Evolutionary conservation across 1,140 invertebrate species (phyloP), one percentile per base, ranked within the genome.

Genomic region (Bombus affinis): DNA sequence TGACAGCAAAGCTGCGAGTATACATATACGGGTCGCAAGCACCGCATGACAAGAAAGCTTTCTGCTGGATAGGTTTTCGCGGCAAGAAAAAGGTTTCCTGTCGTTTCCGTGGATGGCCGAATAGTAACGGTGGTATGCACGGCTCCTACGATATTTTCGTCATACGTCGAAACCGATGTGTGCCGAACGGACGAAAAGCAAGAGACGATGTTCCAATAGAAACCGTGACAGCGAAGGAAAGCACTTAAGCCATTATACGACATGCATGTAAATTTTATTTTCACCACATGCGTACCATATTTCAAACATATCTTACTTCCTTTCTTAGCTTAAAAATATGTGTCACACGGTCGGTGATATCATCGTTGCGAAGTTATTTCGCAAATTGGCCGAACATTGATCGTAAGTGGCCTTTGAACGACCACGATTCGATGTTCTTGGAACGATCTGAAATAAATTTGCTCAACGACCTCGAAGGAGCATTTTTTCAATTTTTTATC

Each of bases 21-120:
- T 44, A 78, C 62, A 8, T 53, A 68, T 44, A 78, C 70, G 70
- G 42, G 28, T 78, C 35, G 65, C 72, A 79, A 78, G 47, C 28
- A 62, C 80, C 75, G 57, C 32, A 73, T 57, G 28, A 47, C 87
- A 91, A 91, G 90, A 91, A 91, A 91, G 87, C 90, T 91, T 85
- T 91, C 79, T 84, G 68, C 57, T 62, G 81, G 87, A 91, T 91
- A 90, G 82, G 47, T 89, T 86, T 15, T 47, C 53, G 72, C n/a
- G 42, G 86, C 73, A 88, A 90, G 80, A 82, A 91, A 91, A 88
- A 77, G 89, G 77, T 84, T 88, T 90, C 68, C 85, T 71, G 84
- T 88, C 83, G 86, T 75, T 90, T 74, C 72, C 80, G 62, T 85
- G 72, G 75, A 87, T 78, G 75, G 75, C 74, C 88, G 82, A 66